These are phyloP conservation scores for Aldrovandia affinis DNA, from an alignment of 2,797 vertebrate genomes.

Conservation along the genomic window DNA sequence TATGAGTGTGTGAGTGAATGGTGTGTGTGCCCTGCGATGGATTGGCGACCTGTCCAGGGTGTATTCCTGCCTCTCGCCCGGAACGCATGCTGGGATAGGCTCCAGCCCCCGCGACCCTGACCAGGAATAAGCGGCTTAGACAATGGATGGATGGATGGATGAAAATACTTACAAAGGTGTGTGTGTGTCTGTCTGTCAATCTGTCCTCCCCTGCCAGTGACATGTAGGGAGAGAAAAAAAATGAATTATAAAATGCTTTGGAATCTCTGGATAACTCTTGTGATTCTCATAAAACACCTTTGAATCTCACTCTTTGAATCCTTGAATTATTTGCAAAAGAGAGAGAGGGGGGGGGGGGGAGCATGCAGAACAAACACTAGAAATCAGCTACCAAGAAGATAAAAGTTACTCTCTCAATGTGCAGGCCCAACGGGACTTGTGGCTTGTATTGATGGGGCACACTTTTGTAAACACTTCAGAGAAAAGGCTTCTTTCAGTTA, in stretches of 20 bases:
- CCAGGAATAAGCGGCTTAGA: too few species aligned
- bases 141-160: too few species aligned
- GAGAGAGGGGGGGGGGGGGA: slow-evolving; percentile 67
- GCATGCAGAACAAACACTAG: slow-evolving; percentile 74
- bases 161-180: background rate
- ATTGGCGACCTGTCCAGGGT: too few species aligned
- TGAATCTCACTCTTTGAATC: background rate
- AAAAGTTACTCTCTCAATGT: slow-evolving; percentile 76
- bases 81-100: too few species aligned
- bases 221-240: too few species aligned
- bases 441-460: slow-evolving; percentile 81
- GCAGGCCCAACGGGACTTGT: slow-evolving; percentile 79
- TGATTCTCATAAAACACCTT: background rate
- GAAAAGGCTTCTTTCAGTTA: slow-evolving; percentile 78
- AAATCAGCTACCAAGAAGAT: slow-evolving; percentile 82
- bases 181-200: background rate
- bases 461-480: slow-evolving; percentile 82
- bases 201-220: too few species aligned
- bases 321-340: slow-evolving; percentile 46
- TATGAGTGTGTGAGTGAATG: too few species aligned
- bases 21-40: too few species aligned
- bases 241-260: too few species aligned
- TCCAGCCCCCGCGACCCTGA: too few species aligned
- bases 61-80: too few species aligned
- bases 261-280: background rate